Percentiles rank a stretch among this genome's conserved stretches.
Conservation (phyloP, 2,113 vertebrate genomes). For the Dicerorhinus sumatrensis region DNA sequence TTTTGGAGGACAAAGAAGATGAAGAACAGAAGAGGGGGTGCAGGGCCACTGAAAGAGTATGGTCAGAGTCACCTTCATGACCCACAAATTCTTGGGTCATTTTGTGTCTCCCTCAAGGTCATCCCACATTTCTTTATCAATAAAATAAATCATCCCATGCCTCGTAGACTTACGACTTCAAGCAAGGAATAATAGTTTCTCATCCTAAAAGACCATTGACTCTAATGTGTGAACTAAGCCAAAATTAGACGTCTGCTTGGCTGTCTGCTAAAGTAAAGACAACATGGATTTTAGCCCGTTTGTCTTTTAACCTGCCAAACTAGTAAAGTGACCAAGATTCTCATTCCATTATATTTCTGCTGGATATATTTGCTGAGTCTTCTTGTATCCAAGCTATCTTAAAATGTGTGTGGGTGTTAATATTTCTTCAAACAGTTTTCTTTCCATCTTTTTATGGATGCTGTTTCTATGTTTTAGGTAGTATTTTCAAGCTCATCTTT, state of each 20-base stretch:
- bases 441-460: not conserved
- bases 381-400: not conserved
- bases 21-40: not conserved
- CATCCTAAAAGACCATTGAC: not conserved
- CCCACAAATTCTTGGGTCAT: not conserved
- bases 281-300: not conserved
- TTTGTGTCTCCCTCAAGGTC: not conserved
- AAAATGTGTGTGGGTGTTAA: not conserved
- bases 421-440: not conserved
- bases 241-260: conserved; percentile 24
- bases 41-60: not conserved
- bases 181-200: conserved; percentile 5
- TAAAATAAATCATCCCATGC: not conserved
- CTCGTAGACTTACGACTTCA: not conserved
- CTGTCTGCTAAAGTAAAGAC: not conserved
- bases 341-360: not conserved
- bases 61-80: not conserved
- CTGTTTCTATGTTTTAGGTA: not conserved
- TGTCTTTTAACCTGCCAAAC: not conserved
- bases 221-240: not conserved
- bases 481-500: not conserved
- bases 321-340: not conserved
- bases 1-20: not conserved
- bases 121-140: not conserved
- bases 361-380: not conserved